Conservation (phyloP, 2,113 vertebrate species). For the Apeltes quadracus region DNA sequence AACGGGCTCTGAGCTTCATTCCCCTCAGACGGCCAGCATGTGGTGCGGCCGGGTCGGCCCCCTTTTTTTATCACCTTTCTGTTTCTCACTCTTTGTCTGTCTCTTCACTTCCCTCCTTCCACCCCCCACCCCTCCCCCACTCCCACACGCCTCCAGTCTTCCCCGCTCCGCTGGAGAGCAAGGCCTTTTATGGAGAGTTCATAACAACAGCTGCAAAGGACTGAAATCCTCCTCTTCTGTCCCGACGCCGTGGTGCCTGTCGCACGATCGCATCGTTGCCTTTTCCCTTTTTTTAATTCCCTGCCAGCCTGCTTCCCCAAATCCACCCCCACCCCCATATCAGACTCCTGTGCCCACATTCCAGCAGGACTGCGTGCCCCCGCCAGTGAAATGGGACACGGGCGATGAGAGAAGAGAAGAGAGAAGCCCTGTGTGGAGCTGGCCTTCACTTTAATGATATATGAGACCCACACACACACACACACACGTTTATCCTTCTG, state of each 20-base stretch:
- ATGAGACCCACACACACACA: conserved; percentile 45
- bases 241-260: conserved; percentile 54
- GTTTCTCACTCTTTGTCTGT: conserved; percentile 38
- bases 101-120: not conserved
- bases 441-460: conserved; percentile 80
- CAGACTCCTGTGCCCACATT: conserved; percentile 71
- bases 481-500: conserved; percentile 46
- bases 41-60: too few species aligned
- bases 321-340: conserved; percentile 31
- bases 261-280: conserved; percentile 57
- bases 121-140: not conserved
- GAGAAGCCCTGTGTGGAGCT: conserved; percentile 77
- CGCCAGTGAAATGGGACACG: conserved; percentile 78
- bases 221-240: conserved; percentile 58
- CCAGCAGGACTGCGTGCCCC: conserved; percentile 65
- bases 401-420: conserved; percentile 71
- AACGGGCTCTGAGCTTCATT: conserved; percentile 26
- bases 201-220: conserved; percentile 78
- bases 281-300: conserved; percentile 46
- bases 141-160: conserved; percentile 31
- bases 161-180: conserved; percentile 45
- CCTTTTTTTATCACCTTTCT: conserved; percentile 49
- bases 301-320: conserved; percentile 49
- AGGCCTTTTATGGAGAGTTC: conserved; percentile 69
- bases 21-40: conserved; percentile 15